Evolutionary conservation across 1,140 invertebrate species (phyloP), one percentile per base, ranked within the genome.

Genomic region (Drosophila grimshawi): DNA sequence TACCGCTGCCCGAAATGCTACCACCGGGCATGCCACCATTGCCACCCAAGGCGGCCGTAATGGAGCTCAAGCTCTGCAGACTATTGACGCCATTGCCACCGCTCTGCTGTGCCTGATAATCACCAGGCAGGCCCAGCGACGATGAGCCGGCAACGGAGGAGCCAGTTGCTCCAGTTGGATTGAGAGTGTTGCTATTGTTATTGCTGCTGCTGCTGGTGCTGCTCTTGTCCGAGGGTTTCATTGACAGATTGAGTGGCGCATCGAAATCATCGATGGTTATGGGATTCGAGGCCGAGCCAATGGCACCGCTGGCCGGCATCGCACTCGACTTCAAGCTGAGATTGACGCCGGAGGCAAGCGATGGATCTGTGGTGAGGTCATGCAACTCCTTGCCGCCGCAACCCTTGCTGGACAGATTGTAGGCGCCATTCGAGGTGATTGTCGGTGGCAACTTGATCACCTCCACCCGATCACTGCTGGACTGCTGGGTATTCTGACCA

Each of bases 201-300:
- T 19, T 29, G 32, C 19, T 65, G 32, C 35, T 35, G 37, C 33
- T 27, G 5, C 53, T 19, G 48, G 11, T 49, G 33, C 66, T 80
- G 48, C 78, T 89, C 71, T 92, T 92, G 56, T 94, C 93, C 27
- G 96, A 93, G 3, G 96, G 95, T 92, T 97, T 97, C 64, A 97
- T 93, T 3, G 96, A 97, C 1, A 97, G 94, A 92, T 97, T 97
- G 11, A 97, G 93, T 0, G 96, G 96, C 0, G 95, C 95, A 80
- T 97, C 96, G 3, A 94, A 94, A 46, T 95, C 95, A 64, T 94
- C 93, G 4, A 93, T 91, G 59, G 93, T 93, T 62, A 93, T 94
- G 65, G 92, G 89, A 64, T 92, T 92, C 3, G 91, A 80, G 49
- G 78, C 89, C 8, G 91, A 80, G 3, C 93, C 94, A 39, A 88